Base-by-base conservation (phyloP, 2,113 vertebrate species). In the Uropsilus gracilis region DNA sequence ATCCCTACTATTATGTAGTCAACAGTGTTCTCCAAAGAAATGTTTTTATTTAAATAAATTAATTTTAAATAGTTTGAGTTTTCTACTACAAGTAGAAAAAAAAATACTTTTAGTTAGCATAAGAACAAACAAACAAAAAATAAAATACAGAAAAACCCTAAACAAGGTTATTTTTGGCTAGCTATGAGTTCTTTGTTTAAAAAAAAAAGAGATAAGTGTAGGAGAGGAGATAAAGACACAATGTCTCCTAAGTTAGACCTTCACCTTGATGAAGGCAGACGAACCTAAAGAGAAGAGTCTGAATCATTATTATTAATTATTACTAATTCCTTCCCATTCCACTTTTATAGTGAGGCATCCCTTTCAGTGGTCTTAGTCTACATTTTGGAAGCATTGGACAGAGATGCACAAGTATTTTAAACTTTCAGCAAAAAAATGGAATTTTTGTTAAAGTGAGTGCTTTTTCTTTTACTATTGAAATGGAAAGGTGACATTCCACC, bases 41-140 rank as follows among this genome's bases (percentile, higher is more conserved):
- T 8, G 17, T 92, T 89, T 75, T 83, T 16, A 44, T 73, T 87
- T 80, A 94, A 72, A 82, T 81, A 73, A 89, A 68, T 39, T 77
- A 75, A 57, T 53, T 78, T 87, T 57, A 63, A 66, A 39, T 6
- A 78, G 34, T 57, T 57, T 57, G n/a, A n/a, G n/a, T n/a, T n/a
- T n/a, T n/a, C n/a, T n/a, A n/a, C 37, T 44, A 3, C 24, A 90
- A 90, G 63, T 71, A 71, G 50, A 13, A 81, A 48, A 30, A 39
- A 39, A 66, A 71, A 14, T 2, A 30, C 73, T 90, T 92, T 87
- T 17, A 68, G 9, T 72, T 44, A 34, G 53, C 26, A 66, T 12
- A 89, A 86, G 39, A 48, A 17, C 55, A 91, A 91, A 28, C 20
- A 61, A 91, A 53, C 30, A 48, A 71, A 90, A 95, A 94, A 59